A percentile compares a stretch with the other conserved stretches of the same genome.
Evolutionary conservation across 2,797 vertebrate genomes (phyloP).

Genomic region (Limosa lapponica): DNA sequence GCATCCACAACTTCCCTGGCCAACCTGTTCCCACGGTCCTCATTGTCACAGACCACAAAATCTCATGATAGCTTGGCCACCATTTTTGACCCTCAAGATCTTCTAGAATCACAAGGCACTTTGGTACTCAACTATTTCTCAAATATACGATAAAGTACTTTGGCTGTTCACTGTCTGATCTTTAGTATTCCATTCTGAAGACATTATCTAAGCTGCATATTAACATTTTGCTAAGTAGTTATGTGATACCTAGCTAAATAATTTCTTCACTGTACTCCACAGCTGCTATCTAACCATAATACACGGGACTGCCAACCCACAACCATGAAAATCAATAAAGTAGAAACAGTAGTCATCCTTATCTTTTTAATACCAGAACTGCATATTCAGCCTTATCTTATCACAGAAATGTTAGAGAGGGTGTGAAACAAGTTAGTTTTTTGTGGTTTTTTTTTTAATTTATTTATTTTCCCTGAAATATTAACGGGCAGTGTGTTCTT

Average conservation of each 20-base stretch:
- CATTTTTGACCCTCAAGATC: not conserved
- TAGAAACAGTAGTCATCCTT: not conserved
- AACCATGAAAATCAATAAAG: not conserved
- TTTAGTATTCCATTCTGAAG: not conserved
- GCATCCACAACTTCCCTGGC: too few species aligned
- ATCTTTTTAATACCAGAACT: not conserved
- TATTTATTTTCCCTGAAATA: not conserved
- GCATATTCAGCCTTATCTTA: not conserved
- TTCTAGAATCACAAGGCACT: not conserved
- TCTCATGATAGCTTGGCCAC: accelerated
- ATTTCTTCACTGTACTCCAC: not conserved
- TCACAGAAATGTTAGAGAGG: not conserved
- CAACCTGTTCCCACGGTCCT: too few species aligned
- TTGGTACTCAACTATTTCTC: not conserved
- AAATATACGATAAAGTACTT: not conserved
- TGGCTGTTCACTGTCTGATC: not conserved
- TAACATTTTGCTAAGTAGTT: not conserved
- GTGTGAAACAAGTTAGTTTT: not conserved
- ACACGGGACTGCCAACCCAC: not conserved
- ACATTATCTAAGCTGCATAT: not conserved
- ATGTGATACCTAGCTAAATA: not conserved
- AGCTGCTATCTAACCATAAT: not conserved
- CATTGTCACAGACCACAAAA: not conserved
- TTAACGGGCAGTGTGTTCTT: not conserved
- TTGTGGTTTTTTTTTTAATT: not conserved